These are phyloP conservation scores for Eristalinus aeneus DNA, from an alignment of 2,888 invertebrate species.

Conservation along the genomic window DNA sequence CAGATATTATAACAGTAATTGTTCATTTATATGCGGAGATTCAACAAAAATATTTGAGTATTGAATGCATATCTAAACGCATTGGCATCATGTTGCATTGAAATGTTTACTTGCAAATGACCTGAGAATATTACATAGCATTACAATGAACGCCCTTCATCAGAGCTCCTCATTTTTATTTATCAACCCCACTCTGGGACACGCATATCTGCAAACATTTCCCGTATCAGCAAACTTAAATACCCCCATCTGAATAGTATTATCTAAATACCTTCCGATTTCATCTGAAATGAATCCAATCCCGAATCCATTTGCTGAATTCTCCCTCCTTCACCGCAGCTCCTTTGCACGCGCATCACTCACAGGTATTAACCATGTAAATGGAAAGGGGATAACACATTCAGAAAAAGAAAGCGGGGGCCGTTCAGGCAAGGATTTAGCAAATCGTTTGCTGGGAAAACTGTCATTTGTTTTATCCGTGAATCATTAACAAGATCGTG, in stretches of 20 bases:
- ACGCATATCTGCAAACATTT: neutral
- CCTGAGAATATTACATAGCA: neutral
- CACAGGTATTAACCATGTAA: slow-evolving; percentile 58
- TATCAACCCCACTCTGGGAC: neutral
- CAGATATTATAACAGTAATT: too few relatives aligned
- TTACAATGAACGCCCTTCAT: neutral
- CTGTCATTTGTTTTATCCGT: slow-evolving; percentile 68
- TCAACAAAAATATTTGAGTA: too few relatives aligned
- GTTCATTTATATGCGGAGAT: too few relatives aligned
- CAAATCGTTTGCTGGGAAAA: slow-evolving; percentile 63
- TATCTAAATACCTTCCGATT: slow-evolving; percentile 49
- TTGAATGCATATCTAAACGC: too few relatives aligned
- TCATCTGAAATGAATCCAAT: slow-evolving; percentile 14
- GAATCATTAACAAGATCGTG: slow-evolving; percentile 56
- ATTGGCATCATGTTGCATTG: too few relatives aligned
- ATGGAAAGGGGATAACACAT: slow-evolving; percentile 52
- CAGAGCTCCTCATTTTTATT: neutral
- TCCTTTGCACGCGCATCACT: slow-evolving; percentile 47
- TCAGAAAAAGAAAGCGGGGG: slow-evolving; percentile 13
- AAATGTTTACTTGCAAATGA: too few relatives aligned
- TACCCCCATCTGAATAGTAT: slow-evolving; percentile 22
- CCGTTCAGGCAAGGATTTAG: slow-evolving; percentile 37
- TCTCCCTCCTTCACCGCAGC: slow-evolving; percentile 2
- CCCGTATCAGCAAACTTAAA: neutral
- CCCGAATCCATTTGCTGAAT: neutral